Conservation (phyloP, 1,140 invertebrate species). For the Neelides sp. region DNA sequence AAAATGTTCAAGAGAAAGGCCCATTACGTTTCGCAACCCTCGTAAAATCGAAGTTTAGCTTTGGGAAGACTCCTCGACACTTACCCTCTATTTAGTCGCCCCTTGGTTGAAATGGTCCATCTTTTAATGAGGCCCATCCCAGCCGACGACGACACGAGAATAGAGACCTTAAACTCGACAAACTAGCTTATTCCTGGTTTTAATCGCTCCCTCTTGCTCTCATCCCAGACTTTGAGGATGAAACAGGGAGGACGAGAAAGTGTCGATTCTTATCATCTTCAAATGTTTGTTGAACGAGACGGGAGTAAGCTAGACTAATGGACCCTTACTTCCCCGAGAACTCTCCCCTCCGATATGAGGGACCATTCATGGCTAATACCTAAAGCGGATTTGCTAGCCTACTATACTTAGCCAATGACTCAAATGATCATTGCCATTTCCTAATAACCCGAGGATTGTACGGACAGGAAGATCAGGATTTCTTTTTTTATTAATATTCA, state of each 20-base stretch:
- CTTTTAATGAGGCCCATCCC: background rate
- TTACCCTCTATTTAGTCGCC: slow-evolving; percentile 5
- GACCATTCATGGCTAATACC: slow-evolving; percentile 18
- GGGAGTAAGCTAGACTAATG: slow-evolving; percentile 16
- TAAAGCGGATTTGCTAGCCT: slow-evolving; percentile 18
- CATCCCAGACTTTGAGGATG: background rate
- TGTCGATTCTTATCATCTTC: slow-evolving; percentile 21
- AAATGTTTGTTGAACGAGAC: background rate
- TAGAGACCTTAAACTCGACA: background rate
- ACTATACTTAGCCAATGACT: slow-evolving; percentile 10
- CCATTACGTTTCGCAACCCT: slow-evolving; percentile 29
- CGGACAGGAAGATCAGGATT: too few species aligned
- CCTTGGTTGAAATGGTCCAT: background rate
- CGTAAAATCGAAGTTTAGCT: slow-evolving; percentile 27
- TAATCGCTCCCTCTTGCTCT: background rate
- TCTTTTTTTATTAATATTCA: too few species aligned
- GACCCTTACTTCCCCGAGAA: slow-evolving; percentile 2
- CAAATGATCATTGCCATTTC: slow-evolving; percentile 20
- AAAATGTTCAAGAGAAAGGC: slow-evolving; percentile 28
- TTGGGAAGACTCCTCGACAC: slow-evolving; percentile 4
- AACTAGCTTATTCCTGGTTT: background rate
- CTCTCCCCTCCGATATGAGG: slow-evolving; percentile 9
- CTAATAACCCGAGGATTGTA: too few species aligned
- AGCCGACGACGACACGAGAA: too few species aligned
- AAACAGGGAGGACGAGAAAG: slow-evolving; percentile 13